Base-by-base conservation (phyloP, 2,888 invertebrate genomes). In the Microplitis manilae region DNA sequence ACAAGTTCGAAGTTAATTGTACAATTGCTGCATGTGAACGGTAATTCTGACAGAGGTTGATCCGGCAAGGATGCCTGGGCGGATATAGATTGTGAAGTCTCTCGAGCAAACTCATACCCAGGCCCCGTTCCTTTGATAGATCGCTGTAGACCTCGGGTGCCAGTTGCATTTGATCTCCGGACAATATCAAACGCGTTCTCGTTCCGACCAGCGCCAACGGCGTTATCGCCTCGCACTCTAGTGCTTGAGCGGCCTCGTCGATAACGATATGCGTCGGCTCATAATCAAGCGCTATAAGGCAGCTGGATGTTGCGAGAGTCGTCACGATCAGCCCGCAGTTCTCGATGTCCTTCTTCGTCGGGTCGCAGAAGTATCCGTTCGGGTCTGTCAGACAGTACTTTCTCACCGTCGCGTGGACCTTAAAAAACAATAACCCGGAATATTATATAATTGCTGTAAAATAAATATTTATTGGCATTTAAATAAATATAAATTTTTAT, bases 91-190 rank as follows among this genome's bases (percentile, higher is more conserved):
- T 94, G 86, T 95, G 95, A 8, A 96, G 91, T 50, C 96, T 91
- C 87, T 96, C 96, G 77, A 96, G 88, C 20, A 96, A 89, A 6
- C 96, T 96, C 40, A 94, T 92, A 81, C 95, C 94, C 68, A 95
- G 89, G 79, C 94, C 93, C 1, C 94, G 91, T 83, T 94, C 94
- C 84, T 92, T 93, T 6, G 94, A 94, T 85, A 95, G 93, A 73
- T 93, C 93, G 9, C 95, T 95, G 88, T 94, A 95, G 6, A 96
- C 92, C 87, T 96, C 96, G 0, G 96, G 96, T 79, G 95, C 94
- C 87, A 96, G 91, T 91, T 95, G 94, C 95, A 96, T 95, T 86
- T 96, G 96, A 90, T 96, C 96, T 71, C 96, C 96, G 69, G 96
- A 96, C 65, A 96, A 89, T 0, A 96, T 95, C 76, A 96, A 92